Evolutionary conservation across 2,113 vertebrate genomes (phyloP).

Genomic region (Grallaria varia): DNA sequence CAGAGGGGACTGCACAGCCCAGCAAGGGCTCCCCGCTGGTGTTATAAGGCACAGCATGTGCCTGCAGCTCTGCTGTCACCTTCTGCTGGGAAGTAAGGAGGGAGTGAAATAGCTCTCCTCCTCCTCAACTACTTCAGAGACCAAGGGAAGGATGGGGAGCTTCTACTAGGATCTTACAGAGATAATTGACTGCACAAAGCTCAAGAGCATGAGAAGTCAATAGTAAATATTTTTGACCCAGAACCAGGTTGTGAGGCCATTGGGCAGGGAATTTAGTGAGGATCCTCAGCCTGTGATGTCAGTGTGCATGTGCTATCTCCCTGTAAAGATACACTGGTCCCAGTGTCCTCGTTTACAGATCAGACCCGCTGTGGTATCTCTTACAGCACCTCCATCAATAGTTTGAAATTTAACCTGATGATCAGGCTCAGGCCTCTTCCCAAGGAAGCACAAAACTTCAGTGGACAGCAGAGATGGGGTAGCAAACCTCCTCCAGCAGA

Average conservation of each 20-base stretch:
- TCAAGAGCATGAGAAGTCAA: background rate
- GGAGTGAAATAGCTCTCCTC: background rate
- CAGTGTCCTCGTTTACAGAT: background rate
- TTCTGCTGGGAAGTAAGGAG: background rate
- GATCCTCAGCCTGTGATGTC: background rate
- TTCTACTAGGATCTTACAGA: background rate
- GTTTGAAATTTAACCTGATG: background rate
- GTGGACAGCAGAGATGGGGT: background rate
- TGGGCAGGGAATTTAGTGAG: background rate
- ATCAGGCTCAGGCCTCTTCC: background rate
- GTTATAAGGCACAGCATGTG: fast-evolving
- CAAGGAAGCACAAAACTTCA: background rate
- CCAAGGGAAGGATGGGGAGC: background rate
- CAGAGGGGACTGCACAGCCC: fast-evolving
- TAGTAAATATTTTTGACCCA: background rate
- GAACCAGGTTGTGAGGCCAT: background rate
- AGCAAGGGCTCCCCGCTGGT: fast-evolving
- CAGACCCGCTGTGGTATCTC: background rate
- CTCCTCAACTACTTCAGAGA: background rate
- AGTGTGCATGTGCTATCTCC: background rate
- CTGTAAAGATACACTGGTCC: background rate
- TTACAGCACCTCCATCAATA: background rate
- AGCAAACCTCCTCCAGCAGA: background rate
- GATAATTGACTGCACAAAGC: background rate
- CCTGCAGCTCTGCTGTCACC: background rate